Evolutionary conservation across 1,140 invertebrate genomes (phyloP).

Genomic region (Leptopilina clavipes): DNA sequence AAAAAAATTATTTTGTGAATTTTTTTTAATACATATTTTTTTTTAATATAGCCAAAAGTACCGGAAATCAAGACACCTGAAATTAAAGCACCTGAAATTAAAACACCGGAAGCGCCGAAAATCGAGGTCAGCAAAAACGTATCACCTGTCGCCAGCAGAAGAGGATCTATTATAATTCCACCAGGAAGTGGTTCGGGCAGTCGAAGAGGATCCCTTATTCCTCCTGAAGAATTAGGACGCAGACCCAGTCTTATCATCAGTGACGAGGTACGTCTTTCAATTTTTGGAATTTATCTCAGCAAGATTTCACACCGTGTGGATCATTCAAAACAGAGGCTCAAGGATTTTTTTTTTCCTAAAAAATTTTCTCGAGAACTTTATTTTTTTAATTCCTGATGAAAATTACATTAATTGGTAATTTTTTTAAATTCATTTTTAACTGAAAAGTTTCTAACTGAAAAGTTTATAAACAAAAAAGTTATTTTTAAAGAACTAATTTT

Average conservation of each 20-base stretch:
- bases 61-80: constrained; percentile 74
- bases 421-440: too few species aligned
- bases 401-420: too few species aligned
- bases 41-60: constrained; percentile 36
- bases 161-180: constrained; percentile 84
- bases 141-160: constrained; percentile 81
- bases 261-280: constrained; percentile 87
- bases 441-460: too few species aligned
- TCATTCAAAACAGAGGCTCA: constrained; percentile 13
- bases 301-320: neutral
- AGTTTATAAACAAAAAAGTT: too few species aligned
- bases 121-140: constrained; percentile 89
- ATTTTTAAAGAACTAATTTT: too few species aligned
- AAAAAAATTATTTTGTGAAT: neutral
- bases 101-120: constrained; percentile 85
- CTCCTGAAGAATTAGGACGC: constrained; percentile 87
- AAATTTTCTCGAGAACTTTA: too few species aligned
- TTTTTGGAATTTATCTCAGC: neutral
- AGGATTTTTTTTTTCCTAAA: neutral
- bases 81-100: constrained; percentile 87
- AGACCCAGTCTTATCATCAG: constrained; percentile 92
- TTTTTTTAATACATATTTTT: neutral
- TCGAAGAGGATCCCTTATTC: constrained; percentile 88
- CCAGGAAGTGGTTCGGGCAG: constrained; percentile 82
- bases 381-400: too few species aligned